Evolutionary conservation across 1,140 invertebrate species (phyloP).

Genomic region (Eurosta solidaginis): DNA sequence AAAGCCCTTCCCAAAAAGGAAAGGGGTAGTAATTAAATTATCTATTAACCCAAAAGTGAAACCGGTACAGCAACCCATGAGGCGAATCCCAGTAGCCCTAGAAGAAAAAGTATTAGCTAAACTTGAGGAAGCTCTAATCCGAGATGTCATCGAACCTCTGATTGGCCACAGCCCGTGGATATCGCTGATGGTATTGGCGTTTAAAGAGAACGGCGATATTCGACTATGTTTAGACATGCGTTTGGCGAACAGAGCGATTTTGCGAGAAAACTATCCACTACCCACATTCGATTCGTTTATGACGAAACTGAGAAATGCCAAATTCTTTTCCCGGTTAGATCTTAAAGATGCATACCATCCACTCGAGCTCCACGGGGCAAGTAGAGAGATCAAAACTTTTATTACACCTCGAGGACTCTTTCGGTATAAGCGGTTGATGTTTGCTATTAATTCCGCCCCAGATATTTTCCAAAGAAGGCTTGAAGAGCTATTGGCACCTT

Average conservation of each 20-base stretch:
- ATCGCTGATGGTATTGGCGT: conserved; percentile 22
- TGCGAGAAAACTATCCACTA: conserved; percentile 35
- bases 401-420: conserved; percentile 29
- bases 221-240: conserved; percentile 38
- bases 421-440: conserved; percentile 13
- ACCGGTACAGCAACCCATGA: conserved; percentile 5
- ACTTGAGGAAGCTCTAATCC: too few species aligned
- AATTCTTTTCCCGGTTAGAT: conserved; percentile 44
- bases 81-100: conserved; percentile 32
- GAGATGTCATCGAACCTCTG: conserved; percentile 42
- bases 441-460: conserved; percentile 10
- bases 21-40: conserved; percentile 35
- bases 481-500: not conserved
- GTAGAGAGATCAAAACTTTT: conserved; percentile 32
- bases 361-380: conserved; percentile 38
- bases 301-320: conserved; percentile 39
- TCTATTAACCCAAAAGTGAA: conserved; percentile 31
- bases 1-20: conserved; percentile 37
- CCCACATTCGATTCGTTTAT: conserved; percentile 38
- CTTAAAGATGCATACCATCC: conserved; percentile 49
- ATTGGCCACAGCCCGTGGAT: conserved; percentile 35
- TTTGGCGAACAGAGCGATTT: conserved; percentile 35
- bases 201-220: conserved; percentile 36
- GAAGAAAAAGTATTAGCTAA: conserved; percentile 35
- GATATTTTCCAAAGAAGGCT: conserved; percentile 23